Conservation (phyloP, 2,797 vertebrate species). For the Tinamus major region DNA sequence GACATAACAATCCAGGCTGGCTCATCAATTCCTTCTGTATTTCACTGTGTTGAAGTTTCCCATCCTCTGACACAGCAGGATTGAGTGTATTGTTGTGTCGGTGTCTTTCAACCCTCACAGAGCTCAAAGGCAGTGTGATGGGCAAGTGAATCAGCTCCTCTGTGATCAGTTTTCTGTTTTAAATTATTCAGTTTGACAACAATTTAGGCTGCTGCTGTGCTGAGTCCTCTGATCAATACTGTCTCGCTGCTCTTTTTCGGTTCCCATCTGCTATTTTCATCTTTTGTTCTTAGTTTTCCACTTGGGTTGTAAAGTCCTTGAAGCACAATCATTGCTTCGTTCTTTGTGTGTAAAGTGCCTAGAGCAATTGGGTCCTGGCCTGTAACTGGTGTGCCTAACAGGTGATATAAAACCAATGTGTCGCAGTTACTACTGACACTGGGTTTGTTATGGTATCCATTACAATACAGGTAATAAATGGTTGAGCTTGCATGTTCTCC, state of each 20-base stretch:
- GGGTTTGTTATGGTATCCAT: slow-evolving; percentile 1
- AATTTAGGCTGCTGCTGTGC: slow-evolving; percentile 54
- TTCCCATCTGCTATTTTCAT: slow-evolving; percentile 47
- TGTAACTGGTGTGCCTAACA: slow-evolving; percentile 10
- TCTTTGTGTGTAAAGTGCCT: slow-evolving; percentile 27
- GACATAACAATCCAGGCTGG: background rate
- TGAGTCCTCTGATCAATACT: slow-evolving; percentile 56
- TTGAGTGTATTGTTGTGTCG: slow-evolving; percentile 9
- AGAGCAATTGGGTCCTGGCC: background rate
- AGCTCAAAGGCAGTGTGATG: slow-evolving; percentile 24
- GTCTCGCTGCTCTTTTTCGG: background rate
- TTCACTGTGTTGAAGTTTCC: slow-evolving; percentile 12
- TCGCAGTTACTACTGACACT: background rate
- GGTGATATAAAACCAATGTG: slow-evolving; percentile 28
- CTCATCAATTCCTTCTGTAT: slow-evolving; percentile 27
- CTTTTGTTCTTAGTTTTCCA: slow-evolving; percentile 39
- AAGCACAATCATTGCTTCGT: background rate
- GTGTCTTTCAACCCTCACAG: slow-evolving; percentile 22
- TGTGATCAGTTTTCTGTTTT: slow-evolving; percentile 39
- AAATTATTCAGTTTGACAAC: slow-evolving; percentile 70
- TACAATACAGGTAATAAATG: slow-evolving; percentile 26
- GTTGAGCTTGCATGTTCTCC: background rate
- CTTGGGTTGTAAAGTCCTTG: slow-evolving; percentile 45
- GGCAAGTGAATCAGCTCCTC: slow-evolving; percentile 13
- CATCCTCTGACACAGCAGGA: slow-evolving; percentile 13